A percentile compares a stretch with the other conserved stretches of the same genome.
Evolutionary conservation across 2,797 vertebrate species (phyloP).

Genomic region (Siniperca scherzeri): DNA sequence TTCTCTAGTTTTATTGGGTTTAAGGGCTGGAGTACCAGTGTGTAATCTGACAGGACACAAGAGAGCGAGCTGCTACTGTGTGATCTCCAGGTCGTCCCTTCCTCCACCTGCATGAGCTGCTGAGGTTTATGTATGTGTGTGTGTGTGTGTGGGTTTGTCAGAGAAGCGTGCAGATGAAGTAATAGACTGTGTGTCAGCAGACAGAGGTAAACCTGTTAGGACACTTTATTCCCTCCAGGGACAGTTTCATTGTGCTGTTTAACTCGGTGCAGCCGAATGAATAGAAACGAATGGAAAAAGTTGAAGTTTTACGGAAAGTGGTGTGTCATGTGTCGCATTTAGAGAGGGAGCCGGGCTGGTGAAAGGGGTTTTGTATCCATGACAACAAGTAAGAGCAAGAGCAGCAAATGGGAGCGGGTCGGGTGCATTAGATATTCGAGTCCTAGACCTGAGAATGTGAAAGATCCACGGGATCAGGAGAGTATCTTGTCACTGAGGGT

Average conservation of each 20-base stretch:
- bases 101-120: constrained; percentile 35
- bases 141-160: constrained; percentile 22
- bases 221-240: constrained; percentile 54
- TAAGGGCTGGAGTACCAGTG: constrained; percentile 18
- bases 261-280: constrained; percentile 33
- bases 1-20: constrained; percentile 26
- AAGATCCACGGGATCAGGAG: constrained; percentile 40
- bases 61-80: constrained; percentile 29
- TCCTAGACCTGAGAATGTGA: constrained; percentile 52
- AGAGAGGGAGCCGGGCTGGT: constrained; percentile 42
- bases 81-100: constrained; percentile 43
- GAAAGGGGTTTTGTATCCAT: constrained; percentile 75
- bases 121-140: constrained; percentile 25
- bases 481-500: constrained; percentile 49
- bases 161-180: constrained; percentile 36
- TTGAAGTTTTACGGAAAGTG: constrained; percentile 59
- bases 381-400: constrained; percentile 72
- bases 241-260: constrained; percentile 51
- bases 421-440: constrained; percentile 52
- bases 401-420: constrained; percentile 58
- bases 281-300: constrained; percentile 50
- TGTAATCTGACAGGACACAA: constrained; percentile 50
- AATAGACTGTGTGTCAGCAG: constrained; percentile 64
- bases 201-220: constrained; percentile 62
- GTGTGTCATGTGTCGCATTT: constrained; percentile 64